Percentiles rank a stretch among this genome's conserved stretches.
Conservation (phyloP, 2,113 vertebrate species). For the Malurus alboscapulatus region DNA sequence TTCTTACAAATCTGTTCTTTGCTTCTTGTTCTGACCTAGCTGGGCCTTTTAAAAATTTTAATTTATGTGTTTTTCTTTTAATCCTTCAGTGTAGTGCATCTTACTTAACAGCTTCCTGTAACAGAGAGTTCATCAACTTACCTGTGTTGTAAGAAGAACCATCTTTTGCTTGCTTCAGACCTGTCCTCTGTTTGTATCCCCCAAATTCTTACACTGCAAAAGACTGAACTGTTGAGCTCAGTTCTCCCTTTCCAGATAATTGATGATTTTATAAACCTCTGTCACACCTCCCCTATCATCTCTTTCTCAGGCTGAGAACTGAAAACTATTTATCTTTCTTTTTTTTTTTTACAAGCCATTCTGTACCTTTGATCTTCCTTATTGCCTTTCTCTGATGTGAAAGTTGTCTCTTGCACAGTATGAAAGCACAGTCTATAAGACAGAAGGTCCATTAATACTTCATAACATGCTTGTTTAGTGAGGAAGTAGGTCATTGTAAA, state of each 20-base stretch:
- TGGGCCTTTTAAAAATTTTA: background rate
- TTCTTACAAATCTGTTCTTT: background rate
- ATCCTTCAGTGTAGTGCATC: background rate
- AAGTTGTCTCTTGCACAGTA: background rate
- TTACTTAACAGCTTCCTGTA: background rate
- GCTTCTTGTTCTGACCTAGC: background rate
- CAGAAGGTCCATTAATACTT: slow-evolving; percentile 9
- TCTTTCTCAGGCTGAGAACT: background rate
- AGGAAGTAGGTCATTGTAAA: slow-evolving; percentile 25
- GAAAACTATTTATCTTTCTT: background rate
- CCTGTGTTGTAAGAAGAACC: background rate
- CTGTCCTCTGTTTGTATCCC: background rate
- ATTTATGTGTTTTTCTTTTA: background rate
- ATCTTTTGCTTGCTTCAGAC: background rate
- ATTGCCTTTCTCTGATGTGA: background rate
- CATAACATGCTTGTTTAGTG: background rate
- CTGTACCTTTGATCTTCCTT: slow-evolving; percentile 14
- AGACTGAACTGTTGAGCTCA: background rate
- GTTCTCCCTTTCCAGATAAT: background rate
- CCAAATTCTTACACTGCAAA: background rate
- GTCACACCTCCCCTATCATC: background rate
- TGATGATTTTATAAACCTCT: background rate
- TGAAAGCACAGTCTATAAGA: background rate
- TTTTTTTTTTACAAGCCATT: background rate
- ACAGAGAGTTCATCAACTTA: background rate